phyloP scores from a whole-genome alignment of 1,140 invertebrate genomes.

The Camponotus vicinus region DNA sequence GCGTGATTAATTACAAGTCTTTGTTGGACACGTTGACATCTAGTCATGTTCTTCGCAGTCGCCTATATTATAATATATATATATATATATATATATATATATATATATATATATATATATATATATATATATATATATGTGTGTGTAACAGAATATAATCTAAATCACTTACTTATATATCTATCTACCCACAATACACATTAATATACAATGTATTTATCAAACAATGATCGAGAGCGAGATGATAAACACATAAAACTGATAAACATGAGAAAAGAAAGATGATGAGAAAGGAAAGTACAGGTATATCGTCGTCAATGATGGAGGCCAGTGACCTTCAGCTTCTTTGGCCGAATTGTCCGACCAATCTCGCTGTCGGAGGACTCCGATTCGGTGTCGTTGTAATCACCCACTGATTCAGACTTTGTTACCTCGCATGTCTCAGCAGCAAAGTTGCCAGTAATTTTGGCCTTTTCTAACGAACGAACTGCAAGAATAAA shows the following conservation, averaged over 20 bases:
- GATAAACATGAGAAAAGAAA: slow-evolving; percentile 1
- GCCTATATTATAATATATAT: neutral
- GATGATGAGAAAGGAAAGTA: neutral
- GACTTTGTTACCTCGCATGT: slow-evolving; percentile 84
- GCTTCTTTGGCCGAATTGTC: slow-evolving; percentile 85
- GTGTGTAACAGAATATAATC: slow-evolving; percentile 16
- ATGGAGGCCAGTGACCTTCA: slow-evolving; percentile 84
- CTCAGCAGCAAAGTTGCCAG: slow-evolving; percentile 89
- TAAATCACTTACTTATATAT: slow-evolving; percentile 21
- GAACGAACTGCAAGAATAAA: slow-evolving; percentile 87
- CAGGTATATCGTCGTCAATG: slow-evolving; percentile 77
- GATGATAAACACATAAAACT: slow-evolving; percentile 12
- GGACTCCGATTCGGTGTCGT: slow-evolving; percentile 87
- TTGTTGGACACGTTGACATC: neutral
- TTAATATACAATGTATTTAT: neutral
- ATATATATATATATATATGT: too few species aligned
- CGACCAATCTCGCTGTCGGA: slow-evolving; percentile 86
- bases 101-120: too few species aligned
- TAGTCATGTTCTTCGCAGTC: neutral
- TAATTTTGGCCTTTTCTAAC: slow-evolving; percentile 90
- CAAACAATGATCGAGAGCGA: neutral
- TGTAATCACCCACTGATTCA: slow-evolving; percentile 82
- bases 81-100: too few species aligned
- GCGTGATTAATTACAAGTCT: too few species aligned
- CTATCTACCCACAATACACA: slow-evolving; percentile 16